Base-by-base conservation (phyloP, 2,888 invertebrate species). In the Pomacea canaliculata region DNA sequence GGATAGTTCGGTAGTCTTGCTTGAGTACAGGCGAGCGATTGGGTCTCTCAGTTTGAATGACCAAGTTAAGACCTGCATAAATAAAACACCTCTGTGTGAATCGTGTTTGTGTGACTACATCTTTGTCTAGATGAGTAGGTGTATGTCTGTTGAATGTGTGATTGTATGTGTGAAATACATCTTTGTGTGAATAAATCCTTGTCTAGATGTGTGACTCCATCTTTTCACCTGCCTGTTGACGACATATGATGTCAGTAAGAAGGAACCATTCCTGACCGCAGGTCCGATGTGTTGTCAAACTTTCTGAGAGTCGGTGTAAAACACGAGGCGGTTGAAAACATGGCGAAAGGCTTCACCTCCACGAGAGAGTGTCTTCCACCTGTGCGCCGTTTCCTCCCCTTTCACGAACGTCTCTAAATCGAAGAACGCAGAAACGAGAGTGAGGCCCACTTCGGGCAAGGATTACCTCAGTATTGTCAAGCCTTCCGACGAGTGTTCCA, bases 351-450 rank as follows among this genome's bases (percentile, higher is more conserved):
- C 70, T 18, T 27, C 62, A 7, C n/a, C 80, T 73, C 83, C 81
- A 84, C 1, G 77, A 67, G 49, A 74, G 70, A 73, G 83, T 84
- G 7, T 78, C 60, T 23, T 68, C 73, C 5, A 80, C n/a, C 76
- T 63, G 78, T 71, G 18, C 67, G 60, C 2, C 60, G 46, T n/a
- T 8, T 48, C 65, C 4, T 56, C 8, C 7, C 83, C 83, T 78
- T 85, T 85, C 12, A 66, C 56, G 73, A 84, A 83, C 7, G n/a
- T 72, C 70, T 49, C 83, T 83, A 85, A 65, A 71, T 84, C 77
- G 73, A 84, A 85, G 69, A 81, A 85, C 5, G 84, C 85, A 7
- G 84, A 84, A 0, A 85, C 84, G 1, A 84, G 70, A 0, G 85
- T 85, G 12, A 81, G 65, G 16, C 71, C 68, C 12, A 66, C 65